Evolutionary conservation across 2,113 vertebrate genomes (phyloP), one percentile per base, ranked within the genome.

Genomic region (Gadus chalcogrammus): DNA sequence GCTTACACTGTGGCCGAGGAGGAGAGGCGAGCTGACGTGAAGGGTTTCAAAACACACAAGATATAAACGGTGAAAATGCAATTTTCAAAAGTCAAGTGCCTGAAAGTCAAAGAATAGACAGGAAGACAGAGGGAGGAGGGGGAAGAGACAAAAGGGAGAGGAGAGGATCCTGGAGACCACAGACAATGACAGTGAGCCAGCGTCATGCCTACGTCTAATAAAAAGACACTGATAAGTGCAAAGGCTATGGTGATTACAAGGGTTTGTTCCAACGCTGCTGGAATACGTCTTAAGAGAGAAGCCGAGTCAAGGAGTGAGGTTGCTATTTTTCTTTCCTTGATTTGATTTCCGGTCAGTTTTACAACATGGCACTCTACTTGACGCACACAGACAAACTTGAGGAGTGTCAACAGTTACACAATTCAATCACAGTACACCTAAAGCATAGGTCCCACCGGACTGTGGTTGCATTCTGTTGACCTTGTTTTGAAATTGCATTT

Each of bases 161-260:
- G 28, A 59, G 68, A 65, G 63, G 61, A 72, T 18, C 58, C 64
- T 68, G 58, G 73, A 35, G 31, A 4, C 31, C 31, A 35, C 31
- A 35, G 31, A 35, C 31, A 35, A 7, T 4, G 31, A 35, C 31
- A 11, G 5, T 16, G 15, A 58, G 55, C 55, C 55, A 2, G n/a
- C 17, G 55, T 16, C 35, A 67, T 67, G 75, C 69, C 67, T 69
- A 67, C 55, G 24, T 18, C 67, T 61, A 84, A 81, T 65, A 75
- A 69, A 67, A 69, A 67, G 42, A 48, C 42, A 75, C 24, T 24
- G 56, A 70, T 22, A 22, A 70, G 65, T 66, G 69, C 52, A 75
- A 76, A 81, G 77, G 65, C 72, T 65, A 79, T 63, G 35, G 31
- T n/a, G 78, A 73, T 78, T 73, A 75, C 61, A 69, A 53, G 55